Evolutionary conservation across 2,888 invertebrate genomes (phyloP).

Genomic region (Pogonocherus hispidulus): DNA sequence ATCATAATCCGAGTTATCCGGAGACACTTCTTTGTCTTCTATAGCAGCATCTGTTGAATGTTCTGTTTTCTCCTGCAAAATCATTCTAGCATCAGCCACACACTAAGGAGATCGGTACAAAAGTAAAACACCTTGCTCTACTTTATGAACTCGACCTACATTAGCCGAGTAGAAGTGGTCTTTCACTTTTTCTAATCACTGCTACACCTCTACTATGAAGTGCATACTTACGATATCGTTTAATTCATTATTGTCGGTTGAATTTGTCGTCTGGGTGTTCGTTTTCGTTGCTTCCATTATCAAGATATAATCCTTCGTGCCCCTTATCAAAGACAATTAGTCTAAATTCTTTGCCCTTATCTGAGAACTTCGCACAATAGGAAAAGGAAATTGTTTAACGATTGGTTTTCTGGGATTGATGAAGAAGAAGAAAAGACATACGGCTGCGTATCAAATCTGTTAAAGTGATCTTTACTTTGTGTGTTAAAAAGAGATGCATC

Average conservation of each 20-base stretch:
- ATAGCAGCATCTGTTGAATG: slow-evolving; percentile 41
- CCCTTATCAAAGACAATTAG: too few species aligned
- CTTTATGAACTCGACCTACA: slow-evolving; percentile 63
- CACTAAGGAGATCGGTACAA: slow-evolving; percentile 28
- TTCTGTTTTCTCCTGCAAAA: slow-evolving; percentile 59
- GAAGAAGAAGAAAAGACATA: not conserved
- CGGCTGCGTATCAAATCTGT: not conserved
- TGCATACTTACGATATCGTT: slow-evolving; percentile 34
- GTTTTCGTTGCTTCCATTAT: slow-evolving; percentile 22
- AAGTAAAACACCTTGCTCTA: slow-evolving; percentile 58
- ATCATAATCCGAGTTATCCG: slow-evolving; percentile 64
- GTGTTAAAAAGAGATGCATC: not conserved
- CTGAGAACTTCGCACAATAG: not conserved
- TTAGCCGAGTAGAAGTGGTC: slow-evolving; percentile 45
- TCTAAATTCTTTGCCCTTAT: too few species aligned
- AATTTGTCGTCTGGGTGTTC: not conserved
- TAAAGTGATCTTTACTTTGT: not conserved
- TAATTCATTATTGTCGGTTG: slow-evolving; percentile 4
- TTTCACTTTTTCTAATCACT: slow-evolving; percentile 50
- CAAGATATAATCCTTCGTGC: not conserved
- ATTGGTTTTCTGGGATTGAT: too few species aligned
- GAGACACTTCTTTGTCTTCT: slow-evolving; percentile 57
- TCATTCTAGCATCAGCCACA: slow-evolving; percentile 44
- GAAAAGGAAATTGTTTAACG: slow-evolving; percentile 9
- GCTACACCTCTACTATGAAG: not conserved